phyloP scores from a whole-genome alignment of 2,888 invertebrate species.

The Watsonalla cultraria region DNA sequence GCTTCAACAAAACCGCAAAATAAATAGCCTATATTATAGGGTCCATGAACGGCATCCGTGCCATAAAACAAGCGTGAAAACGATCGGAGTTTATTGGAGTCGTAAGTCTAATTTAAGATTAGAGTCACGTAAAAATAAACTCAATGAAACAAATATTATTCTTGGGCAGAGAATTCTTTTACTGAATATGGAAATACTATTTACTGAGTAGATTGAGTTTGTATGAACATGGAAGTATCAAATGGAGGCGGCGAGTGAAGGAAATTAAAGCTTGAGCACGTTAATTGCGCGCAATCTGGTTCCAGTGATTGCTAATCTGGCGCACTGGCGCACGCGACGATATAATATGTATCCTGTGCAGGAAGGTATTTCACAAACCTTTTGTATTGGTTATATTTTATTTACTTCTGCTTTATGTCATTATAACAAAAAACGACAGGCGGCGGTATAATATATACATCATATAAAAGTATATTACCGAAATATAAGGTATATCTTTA shows the following conservation, averaged over 20 bases:
- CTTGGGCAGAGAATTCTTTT: neutral
- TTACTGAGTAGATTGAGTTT: neutral
- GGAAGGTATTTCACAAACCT: no score
- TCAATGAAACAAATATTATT: neutral
- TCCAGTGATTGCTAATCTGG: slow-evolving; percentile 60
- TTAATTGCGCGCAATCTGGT: slow-evolving; percentile 58
- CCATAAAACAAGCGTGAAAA: slow-evolving; percentile 27
- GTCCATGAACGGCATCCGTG: slow-evolving; percentile 31
- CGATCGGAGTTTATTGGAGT: slow-evolving; percentile 19
- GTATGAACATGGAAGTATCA: neutral
- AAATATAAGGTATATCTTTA: no score
- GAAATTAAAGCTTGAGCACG: slow-evolving; percentile 55
- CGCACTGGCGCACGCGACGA: slow-evolving; percentile 35
- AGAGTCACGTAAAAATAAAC: neutral
- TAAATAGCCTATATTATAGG: slow-evolving; percentile 43
- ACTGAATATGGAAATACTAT: neutral
- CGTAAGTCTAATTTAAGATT: slow-evolving; percentile 4
- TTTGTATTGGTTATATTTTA: no score
- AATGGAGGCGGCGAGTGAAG: slow-evolving; percentile 33
- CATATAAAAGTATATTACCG: no score
- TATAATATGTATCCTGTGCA: slow-evolving; percentile 12
- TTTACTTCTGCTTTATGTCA: no score
- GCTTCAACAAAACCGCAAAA: slow-evolving; percentile 54
- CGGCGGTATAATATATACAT: no score
- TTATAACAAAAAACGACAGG: no score